phyloP scores from a whole-genome alignment of 2,888 invertebrate species.

The Netelia melanura region DNA sequence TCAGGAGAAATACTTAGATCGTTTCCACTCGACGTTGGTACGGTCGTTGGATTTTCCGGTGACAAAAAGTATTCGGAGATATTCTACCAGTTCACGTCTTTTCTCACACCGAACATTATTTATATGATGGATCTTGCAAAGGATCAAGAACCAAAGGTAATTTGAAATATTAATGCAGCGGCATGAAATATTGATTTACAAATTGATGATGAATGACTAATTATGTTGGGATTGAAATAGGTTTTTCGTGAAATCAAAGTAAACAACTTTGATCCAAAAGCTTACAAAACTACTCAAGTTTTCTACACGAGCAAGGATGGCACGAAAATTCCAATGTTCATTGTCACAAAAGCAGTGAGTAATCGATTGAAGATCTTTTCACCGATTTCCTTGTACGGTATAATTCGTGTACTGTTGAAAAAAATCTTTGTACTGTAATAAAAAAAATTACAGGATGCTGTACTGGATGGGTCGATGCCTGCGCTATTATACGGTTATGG shows the following conservation, averaged over 20 bases:
- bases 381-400: not conserved
- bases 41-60: slow-evolving; percentile 93
- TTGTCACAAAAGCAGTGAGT: slow-evolving; percentile 91
- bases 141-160: slow-evolving; percentile 85
- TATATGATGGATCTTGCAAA: slow-evolving; percentile 93
- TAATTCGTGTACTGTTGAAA: too few species aligned
- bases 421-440: not conserved
- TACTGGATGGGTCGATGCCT: slow-evolving; percentile 90
- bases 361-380: not conserved
- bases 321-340: slow-evolving; percentile 98
- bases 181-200: not conserved
- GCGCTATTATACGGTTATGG: slow-evolving; percentile 98
- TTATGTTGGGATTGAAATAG: slow-evolving; percentile 83
- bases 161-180: not conserved
- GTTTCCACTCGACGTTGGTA: slow-evolving; percentile 94
- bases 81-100: slow-evolving; percentile 97
- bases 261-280: slow-evolving; percentile 91
- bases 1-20: slow-evolving; percentile 90
- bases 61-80: slow-evolving; percentile 94
- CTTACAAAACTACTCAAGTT: slow-evolving; percentile 94
- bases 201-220: slow-evolving; percentile 1
- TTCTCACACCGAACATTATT: slow-evolving; percentile 95
- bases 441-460: slow-evolving; percentile 86
- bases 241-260: slow-evolving; percentile 94
- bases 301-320: slow-evolving; percentile 97